Conservation (phyloP, 1,140 invertebrate genomes). For the Drosophila saltans region DNA sequence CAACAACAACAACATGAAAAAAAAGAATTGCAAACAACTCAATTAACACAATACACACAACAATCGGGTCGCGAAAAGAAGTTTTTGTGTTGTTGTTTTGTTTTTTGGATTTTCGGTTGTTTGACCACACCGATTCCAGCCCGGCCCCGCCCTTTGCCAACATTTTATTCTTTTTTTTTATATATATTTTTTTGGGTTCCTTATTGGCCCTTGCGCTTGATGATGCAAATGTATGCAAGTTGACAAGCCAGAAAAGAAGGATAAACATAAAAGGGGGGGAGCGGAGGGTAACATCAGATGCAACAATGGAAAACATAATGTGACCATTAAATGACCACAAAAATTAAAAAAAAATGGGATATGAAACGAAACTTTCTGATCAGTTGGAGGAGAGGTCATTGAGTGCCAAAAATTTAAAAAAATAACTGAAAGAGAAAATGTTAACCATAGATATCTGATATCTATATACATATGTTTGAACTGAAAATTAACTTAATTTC, state of each 20-base stretch:
- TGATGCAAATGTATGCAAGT: conserved; percentile 40
- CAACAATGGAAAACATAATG: not conserved
- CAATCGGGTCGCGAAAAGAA: conserved; percentile 43
- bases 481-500: too few species aligned
- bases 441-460: too few species aligned
- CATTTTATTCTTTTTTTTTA: conserved; percentile 17
- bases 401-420: too few species aligned
- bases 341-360: not conserved
- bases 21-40: conserved; percentile 60
- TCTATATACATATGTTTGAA: too few species aligned
- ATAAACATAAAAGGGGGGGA: not conserved
- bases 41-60: conserved; percentile 59
- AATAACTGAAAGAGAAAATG: too few species aligned
- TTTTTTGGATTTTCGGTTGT: conserved; percentile 13
- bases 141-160: conserved; percentile 11
- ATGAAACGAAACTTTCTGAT: not conserved
- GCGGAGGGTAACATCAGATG: not conserved
- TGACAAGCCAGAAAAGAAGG: not conserved
- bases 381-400: not conserved
- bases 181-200: conserved; percentile 15
- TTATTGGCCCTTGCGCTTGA: conserved; percentile 18
- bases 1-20: conserved; percentile 43
- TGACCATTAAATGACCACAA: not conserved
- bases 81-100: conserved; percentile 17
- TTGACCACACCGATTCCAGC: conserved; percentile 17